Evolutionary conservation across 35 echinoderm and acorn worm species (phyloP).

Genomic region (Acanthaster planci): DNA sequence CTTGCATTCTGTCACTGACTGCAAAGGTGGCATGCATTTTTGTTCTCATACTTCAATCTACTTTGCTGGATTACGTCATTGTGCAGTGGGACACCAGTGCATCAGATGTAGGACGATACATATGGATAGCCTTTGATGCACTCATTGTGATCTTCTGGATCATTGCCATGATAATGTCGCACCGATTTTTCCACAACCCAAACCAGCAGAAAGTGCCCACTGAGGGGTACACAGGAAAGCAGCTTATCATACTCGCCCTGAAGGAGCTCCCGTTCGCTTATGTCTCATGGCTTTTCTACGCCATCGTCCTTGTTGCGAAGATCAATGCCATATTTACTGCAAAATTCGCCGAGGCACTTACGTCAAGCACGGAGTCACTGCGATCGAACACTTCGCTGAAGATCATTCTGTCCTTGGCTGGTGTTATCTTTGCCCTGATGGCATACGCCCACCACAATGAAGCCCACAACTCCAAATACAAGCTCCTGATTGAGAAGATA

Average conservation of each 20-base stretch:
- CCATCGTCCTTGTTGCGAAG: slow-evolving; percentile 60
- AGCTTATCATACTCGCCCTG: neutral
- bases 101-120: slow-evolving; percentile 9
- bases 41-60: slow-evolving; percentile 51
- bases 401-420: slow-evolving; percentile 65
- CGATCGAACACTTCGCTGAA: slow-evolving; percentile 68
- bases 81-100: slow-evolving; percentile 41
- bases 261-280: slow-evolving; percentile 71
- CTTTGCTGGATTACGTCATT: slow-evolving; percentile 55
- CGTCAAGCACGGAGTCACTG: neutral
- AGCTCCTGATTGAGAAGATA: slow-evolving; percentile 76
- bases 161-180: slow-evolving; percentile 1
- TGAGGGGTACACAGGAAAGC: neutral
- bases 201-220: neutral
- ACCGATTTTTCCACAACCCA: neutral
- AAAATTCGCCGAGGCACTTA: slow-evolving; percentile 2
- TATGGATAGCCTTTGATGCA: slow-evolving; percentile 35
- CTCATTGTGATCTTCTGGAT: slow-evolving; percentile 44
- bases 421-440: slow-evolving; percentile 47
- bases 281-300: slow-evolving; percentile 70
- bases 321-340: slow-evolving; percentile 64
- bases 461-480: slow-evolving; percentile 69
- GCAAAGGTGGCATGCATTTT: slow-evolving; percentile 68
- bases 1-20: slow-evolving; percentile 7
- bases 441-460: slow-evolving; percentile 75